Conservation (phyloP, 2,113 vertebrate species). For the Salvelinus sp. region DNA sequence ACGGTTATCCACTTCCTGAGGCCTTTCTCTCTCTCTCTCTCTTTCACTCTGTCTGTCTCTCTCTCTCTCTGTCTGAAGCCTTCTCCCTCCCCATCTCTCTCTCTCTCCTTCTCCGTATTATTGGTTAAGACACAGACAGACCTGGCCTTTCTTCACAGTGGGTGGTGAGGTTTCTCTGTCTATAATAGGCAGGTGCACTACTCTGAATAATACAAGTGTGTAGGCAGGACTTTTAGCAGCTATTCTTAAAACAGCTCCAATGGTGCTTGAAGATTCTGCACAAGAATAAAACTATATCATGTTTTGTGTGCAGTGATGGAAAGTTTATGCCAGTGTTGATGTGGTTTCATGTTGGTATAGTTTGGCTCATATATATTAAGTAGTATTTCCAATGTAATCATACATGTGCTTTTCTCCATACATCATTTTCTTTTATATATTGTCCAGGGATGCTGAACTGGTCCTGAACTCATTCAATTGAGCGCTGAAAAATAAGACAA, state of each 20-base stretch:
- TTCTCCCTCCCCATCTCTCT: too few relatives aligned
- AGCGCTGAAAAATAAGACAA: slow-evolving; percentile 3
- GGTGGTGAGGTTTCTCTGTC: background rate
- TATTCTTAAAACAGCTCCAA: background rate
- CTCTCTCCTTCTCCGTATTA: background rate
- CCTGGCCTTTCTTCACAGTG: background rate
- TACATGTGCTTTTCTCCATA: too few relatives aligned
- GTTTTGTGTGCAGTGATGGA: too few relatives aligned
- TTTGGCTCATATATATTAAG: too few relatives aligned
- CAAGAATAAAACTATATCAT: too few relatives aligned
- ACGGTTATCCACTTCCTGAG: too few relatives aligned
- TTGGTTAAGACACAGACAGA: background rate
- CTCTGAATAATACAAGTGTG: background rate
- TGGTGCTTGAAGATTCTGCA: too few relatives aligned
- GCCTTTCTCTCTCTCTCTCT: background rate
- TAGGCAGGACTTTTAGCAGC: background rate
- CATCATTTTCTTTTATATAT: too few relatives aligned
- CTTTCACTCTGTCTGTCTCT: slow-evolving; percentile 32
- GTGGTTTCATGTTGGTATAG: background rate
- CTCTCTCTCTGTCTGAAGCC: slow-evolving; percentile 52
- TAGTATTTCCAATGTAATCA: too few relatives aligned
- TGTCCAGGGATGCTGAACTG: too few relatives aligned
- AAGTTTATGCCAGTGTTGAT: background rate
- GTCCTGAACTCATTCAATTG: background rate
- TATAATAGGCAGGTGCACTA: background rate